phyloP scores from a whole-genome alignment of 2,113 vertebrate genomes.

The Hippocampus guttulatus region DNA sequence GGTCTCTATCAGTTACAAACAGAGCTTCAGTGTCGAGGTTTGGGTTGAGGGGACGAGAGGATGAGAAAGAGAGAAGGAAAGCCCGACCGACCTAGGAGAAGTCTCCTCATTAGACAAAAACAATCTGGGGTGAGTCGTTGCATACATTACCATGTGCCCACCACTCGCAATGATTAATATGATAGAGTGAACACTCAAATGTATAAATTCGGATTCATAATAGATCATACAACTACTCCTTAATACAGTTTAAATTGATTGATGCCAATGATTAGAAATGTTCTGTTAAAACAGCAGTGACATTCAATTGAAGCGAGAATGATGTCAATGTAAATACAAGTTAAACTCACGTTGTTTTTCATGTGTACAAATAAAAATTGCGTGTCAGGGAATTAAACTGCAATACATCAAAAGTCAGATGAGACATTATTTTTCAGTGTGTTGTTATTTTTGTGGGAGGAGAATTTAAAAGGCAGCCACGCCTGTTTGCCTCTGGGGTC shows the following conservation, averaged over 20 bases:
- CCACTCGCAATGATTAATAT: conserved; percentile 28
- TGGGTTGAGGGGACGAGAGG: not conserved
- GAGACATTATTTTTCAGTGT: conserved; percentile 31
- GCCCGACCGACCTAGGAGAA: not conserved
- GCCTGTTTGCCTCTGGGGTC: conserved; percentile 35
- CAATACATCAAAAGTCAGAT: not conserved
- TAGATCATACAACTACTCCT: no score
- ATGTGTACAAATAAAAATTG: not conserved
- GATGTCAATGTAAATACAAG: conserved; percentile 43
- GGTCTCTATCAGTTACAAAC: not conserved
- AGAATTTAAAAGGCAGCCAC: conserved; percentile 38
- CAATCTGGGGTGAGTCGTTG: conserved; percentile 20
- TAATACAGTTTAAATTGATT: conserved; percentile 17
- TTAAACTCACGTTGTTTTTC: conserved; percentile 9
- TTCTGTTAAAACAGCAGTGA: conserved; percentile 46
- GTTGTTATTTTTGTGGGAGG: conserved; percentile 42
- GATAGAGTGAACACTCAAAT: conserved; percentile 57
- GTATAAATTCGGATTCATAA: conserved; percentile 29
- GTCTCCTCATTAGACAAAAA: not conserved
- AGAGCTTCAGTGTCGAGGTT: not conserved
- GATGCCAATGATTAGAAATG: conserved; percentile 57
- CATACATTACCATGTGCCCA: conserved; percentile 26
- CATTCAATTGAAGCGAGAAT: conserved; percentile 44
- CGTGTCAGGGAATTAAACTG: conserved; percentile 6
- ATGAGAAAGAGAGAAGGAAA: not conserved